These are phyloP conservation scores for Euclidia mi DNA, from an alignment of 2,888 invertebrate species.

Conservation along the genomic window DNA sequence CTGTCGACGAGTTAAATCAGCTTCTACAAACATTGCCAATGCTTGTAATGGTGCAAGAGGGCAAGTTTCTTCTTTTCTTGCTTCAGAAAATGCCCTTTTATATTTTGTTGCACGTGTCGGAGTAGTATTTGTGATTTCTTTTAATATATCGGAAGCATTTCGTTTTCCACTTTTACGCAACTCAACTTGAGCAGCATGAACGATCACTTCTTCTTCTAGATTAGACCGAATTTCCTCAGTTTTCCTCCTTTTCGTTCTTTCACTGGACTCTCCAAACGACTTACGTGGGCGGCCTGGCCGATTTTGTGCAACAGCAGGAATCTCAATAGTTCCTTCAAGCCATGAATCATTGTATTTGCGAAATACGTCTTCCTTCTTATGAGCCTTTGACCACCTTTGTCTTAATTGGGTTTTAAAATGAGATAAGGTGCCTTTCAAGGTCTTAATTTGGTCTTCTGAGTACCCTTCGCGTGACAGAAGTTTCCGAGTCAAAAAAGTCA, in stretches of 20 bases:
- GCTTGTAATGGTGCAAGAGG: not conserved
- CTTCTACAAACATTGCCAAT: not conserved
- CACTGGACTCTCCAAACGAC: not conserved
- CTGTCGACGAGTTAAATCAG: constrained; percentile 20
- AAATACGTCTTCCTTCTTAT: too few relatives aligned
- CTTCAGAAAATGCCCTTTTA: not conserved
- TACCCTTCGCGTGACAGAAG: too few relatives aligned
- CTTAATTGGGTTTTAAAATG: too few relatives aligned
- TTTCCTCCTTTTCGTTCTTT: not conserved
- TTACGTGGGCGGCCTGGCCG: not conserved
- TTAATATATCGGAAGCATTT: not conserved
- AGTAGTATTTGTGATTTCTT: not conserved
- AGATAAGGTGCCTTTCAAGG: too few relatives aligned
- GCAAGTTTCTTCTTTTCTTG: not conserved
- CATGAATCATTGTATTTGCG: too few relatives aligned
- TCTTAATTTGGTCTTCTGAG: too few relatives aligned
- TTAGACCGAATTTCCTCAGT: not conserved
- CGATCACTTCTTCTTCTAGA: too few relatives aligned
- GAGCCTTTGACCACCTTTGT: too few relatives aligned
- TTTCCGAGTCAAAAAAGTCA: too few relatives aligned
- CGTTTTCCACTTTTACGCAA: not conserved
- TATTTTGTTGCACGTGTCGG: not conserved
- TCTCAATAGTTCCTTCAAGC: too few relatives aligned
- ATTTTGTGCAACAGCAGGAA: too few relatives aligned
- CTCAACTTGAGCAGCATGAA: not conserved